Evolutionary conservation across 2,888 invertebrate species (phyloP), one percentile per base, ranked within the genome.

Genomic region (Therioaphis trifolii): DNA sequence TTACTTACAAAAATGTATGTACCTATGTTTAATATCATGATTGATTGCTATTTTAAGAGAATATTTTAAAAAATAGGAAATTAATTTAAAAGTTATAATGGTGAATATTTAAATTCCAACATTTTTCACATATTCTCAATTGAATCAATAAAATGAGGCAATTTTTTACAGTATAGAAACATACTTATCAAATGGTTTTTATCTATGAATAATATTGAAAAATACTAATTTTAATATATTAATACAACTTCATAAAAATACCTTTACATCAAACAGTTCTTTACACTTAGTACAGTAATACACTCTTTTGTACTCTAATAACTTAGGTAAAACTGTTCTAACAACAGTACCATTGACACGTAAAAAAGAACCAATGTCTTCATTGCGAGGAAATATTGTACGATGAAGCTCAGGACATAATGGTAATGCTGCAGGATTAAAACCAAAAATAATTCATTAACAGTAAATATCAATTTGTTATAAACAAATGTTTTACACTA

Each of bases 291-390:
- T 89, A 88, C 96, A 97, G 18, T 91, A 90, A 89, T 93, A 95
- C 77, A 92, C 91, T 86, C 93, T 91, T 87, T 93, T 92, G 88
- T 92, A 92, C 89, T 95, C 95, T 82, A 96, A 88, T 90, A 96
- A 91, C 88, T 93, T 94, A 11, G 93, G 90, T 86, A 92, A 91
- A 0, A 94, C 93, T 68, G 93, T 93, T 88, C 95, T 89, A 35
- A 95, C 93, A 55, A 95, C 93, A 77, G 95, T 95, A 4, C 96
- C 96, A 87, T 93, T 92, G 43, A 96, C 90, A 88, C 93, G 93
- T 84, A 95, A 88, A 89, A 95, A 94, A 87, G 91, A 91, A 86
- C 93, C 93, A 86, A 93, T 89, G 89, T 95, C 94, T 84, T 92
- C 91, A 88, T 93, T 92, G 86, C 91, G 91, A 0, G 95, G 95